phyloP scores from a whole-genome alignment of 2,113 vertebrate species.

The Sula dactylatra region DNA sequence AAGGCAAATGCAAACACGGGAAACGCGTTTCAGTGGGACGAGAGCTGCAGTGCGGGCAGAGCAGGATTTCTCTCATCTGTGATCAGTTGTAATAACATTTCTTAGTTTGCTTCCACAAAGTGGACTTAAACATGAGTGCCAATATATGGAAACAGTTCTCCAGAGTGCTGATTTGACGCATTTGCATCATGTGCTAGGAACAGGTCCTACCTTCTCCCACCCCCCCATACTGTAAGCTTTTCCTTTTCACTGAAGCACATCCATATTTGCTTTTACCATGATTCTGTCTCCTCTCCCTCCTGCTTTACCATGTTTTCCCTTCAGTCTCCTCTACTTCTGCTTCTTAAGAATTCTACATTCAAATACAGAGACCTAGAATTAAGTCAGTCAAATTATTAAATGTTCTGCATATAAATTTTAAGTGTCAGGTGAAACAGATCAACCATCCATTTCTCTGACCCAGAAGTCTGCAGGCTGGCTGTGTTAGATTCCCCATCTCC shows the following conservation, averaged over 20 bases:
- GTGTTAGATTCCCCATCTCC: neutral
- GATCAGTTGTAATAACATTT: neutral
- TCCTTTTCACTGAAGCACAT: neutral
- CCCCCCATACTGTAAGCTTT: neutral
- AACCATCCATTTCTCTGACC: accelerated
- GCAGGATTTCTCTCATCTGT: accelerated
- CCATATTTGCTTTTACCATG: neutral
- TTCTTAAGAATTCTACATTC: neutral
- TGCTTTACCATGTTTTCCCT: neutral
- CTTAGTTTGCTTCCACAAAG: neutral
- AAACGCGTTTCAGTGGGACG: neutral
- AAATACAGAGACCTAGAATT: neutral
- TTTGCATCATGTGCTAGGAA: neutral
- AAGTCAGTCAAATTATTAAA: neutral
- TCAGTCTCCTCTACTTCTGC: neutral
- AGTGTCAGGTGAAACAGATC: neutral
- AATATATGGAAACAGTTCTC: neutral
- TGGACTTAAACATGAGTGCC: neutral
- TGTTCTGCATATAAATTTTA: neutral
- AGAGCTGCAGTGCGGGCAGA: accelerated
- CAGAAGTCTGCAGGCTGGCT: neutral
- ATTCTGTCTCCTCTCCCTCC: neutral
- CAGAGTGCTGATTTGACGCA: neutral
- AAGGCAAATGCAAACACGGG: neutral
- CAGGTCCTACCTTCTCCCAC: neutral